phyloP scores from a whole-genome alignment of 2,888 invertebrate genomes.

The Coremacera marginata region DNA sequence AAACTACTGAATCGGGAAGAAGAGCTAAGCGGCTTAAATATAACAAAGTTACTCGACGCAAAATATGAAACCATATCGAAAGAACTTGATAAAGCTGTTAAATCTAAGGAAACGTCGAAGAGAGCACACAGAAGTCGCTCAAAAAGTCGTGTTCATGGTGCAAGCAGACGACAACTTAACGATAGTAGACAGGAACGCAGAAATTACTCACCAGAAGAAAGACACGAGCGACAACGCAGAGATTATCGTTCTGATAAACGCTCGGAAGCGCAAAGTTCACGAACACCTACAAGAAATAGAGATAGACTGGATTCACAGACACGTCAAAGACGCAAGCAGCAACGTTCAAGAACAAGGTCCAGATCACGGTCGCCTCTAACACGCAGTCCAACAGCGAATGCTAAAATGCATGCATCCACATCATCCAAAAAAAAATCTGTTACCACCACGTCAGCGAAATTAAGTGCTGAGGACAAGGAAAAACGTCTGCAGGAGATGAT shows the following conservation, averaged over 20 bases:
- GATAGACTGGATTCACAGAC: neutral
- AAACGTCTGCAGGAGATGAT: constrained; percentile 83
- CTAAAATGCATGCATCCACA: neutral
- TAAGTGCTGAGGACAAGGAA: constrained; percentile 78
- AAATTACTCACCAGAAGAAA: constrained; percentile 4
- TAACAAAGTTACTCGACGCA: constrained; percentile 64
- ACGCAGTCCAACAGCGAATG: neutral
- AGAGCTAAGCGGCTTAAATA: constrained; percentile 56
- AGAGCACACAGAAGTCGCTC: constrained; percentile 5
- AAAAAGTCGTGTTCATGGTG: neutral
- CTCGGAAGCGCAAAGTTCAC: constrained; percentile 15
- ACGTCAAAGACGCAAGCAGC: neutral
- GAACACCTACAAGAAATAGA: neutral
- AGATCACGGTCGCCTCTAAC: constrained; percentile 15
- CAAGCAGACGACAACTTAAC: neutral
- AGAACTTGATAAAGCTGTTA: constrained; percentile 65
- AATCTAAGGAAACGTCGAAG: constrained; percentile 50
- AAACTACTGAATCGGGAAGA: constrained; percentile 69
- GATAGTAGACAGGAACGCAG: neutral
- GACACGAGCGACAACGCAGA: constrained; percentile 30
- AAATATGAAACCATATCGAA: constrained; percentile 67
- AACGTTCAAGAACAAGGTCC: neutral
- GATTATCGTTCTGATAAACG: neutral
- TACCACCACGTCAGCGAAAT: constrained; percentile 36
- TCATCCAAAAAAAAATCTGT: neutral